Percentiles rank a stretch among this genome's conserved stretches.
phyloP scores from a whole-genome alignment of 2,888 invertebrate species.

The Thymelicus acteon region DNA sequence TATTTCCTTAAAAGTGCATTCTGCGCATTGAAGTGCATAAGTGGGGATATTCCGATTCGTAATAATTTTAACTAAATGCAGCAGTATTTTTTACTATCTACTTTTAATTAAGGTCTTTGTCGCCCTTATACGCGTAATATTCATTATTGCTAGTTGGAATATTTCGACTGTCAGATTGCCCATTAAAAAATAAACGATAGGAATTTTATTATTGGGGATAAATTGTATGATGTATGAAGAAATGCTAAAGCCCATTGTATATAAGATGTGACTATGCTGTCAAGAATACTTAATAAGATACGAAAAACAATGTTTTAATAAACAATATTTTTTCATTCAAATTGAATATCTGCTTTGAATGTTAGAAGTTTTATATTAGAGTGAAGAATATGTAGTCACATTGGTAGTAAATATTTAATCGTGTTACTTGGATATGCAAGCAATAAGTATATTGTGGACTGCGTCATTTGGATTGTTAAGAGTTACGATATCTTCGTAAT shows the following conservation, averaged over 20 bases:
- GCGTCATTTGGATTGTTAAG: constrained; percentile 42
- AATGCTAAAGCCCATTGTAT: constrained; percentile 13
- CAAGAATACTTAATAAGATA: constrained; percentile 39
- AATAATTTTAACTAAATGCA: background rate
- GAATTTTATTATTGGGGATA: background rate
- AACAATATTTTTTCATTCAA: constrained; percentile 76
- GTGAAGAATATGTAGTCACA: constrained; percentile 56
- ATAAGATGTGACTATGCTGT: constrained; percentile 46
- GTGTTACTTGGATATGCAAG: constrained; percentile 53
- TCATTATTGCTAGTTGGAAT: background rate
- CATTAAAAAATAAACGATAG: background rate
- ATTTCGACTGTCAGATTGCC: too few relatives aligned
- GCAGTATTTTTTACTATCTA: constrained; percentile 3
- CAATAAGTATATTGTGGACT: constrained; percentile 51
- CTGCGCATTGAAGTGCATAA: too few relatives aligned
- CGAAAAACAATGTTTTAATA: constrained; percentile 47
- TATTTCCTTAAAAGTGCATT: too few relatives aligned
- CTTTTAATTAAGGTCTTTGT: background rate
- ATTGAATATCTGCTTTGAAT: constrained; percentile 71
- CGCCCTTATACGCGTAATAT: background rate
- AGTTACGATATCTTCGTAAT: constrained; percentile 9
- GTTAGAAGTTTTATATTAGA: constrained; percentile 66
- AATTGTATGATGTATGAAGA: background rate
- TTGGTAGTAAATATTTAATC: constrained; percentile 58
- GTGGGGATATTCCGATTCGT: constrained; percentile 1